Evolutionary conservation across 2,797 vertebrate genomes (phyloP).

Genomic region (Leuciscus waleckii): DNA sequence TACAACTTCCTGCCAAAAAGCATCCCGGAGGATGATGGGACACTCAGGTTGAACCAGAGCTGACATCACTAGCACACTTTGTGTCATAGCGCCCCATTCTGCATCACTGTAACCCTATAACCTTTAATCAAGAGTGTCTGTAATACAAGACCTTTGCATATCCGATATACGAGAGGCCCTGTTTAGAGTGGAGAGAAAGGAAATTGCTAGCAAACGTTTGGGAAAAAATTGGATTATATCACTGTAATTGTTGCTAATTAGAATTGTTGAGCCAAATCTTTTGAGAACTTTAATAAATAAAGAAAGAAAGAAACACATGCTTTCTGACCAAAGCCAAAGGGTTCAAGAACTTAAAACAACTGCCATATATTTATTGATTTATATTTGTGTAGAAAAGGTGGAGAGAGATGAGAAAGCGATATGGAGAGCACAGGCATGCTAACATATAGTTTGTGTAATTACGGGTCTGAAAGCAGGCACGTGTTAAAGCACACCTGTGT

Average conservation of each 20-base stretch:
- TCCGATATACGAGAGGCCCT: slow-evolving; percentile 22
- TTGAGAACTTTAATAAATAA: slow-evolving; percentile 42
- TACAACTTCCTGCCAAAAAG: slow-evolving; percentile 28
- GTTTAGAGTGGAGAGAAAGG: slow-evolving; percentile 16
- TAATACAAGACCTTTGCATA: slow-evolving; percentile 32
- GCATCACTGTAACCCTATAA: slow-evolving; percentile 21
- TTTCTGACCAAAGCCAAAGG: slow-evolving; percentile 4
- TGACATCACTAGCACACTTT: slow-evolving; percentile 43
- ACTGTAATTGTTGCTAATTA: slow-evolving; percentile 43
- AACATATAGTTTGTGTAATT: slow-evolving; percentile 30
- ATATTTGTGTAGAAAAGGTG: slow-evolving; percentile 32
- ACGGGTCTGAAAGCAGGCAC: not conserved
- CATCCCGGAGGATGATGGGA: slow-evolving; percentile 38
- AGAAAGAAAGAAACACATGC: slow-evolving; percentile 20
- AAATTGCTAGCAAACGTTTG: slow-evolving; percentile 27
- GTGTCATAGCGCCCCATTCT: slow-evolving; percentile 19
- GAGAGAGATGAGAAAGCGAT: not conserved
- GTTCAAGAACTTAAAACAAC: slow-evolving; percentile 16
- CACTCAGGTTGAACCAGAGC: slow-evolving; percentile 38
- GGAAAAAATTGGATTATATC: slow-evolving; percentile 37
- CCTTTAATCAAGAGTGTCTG: slow-evolving; percentile 35
- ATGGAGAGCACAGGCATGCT: not conserved
- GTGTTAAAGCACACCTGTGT: slow-evolving; percentile 24
- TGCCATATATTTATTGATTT: slow-evolving; percentile 22
- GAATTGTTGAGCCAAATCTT: slow-evolving; percentile 39